Base-by-base conservation (phyloP, 2,113 vertebrate genomes). In the Gulo gulo region DNA sequence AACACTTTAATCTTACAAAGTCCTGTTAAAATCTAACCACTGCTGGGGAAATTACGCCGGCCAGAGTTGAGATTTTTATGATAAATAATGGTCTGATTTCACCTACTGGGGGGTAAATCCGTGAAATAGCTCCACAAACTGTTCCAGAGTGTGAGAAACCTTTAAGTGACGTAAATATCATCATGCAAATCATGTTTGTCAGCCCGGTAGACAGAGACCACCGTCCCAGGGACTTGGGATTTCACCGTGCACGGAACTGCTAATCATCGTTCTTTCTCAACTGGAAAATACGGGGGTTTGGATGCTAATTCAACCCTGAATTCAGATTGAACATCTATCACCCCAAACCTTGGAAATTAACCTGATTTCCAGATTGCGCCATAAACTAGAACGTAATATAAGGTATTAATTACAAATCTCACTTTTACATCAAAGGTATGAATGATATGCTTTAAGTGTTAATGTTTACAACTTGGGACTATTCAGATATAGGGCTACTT, bases 281-380 rank as follows among this genome's bases (percentile, higher is more conserved):
- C 97, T 89, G 97, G 95, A 97, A 55, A 88, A 92, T 92, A 80
- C 78, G 74, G 80, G 90, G 89, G 80, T 97, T 69, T 97, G 93
- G 97, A 97, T 92, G 96, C 71, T 95, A 91, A 97, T 94, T 97
- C 96, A 98, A 97, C 69, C 95, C 86, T 89, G 94, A 84, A 86
- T 98, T 98, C 97, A 88, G 91, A 97, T 69, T 42, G 52, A 92
- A 21, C 42, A 34, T 52, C 80, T 98, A 92, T 98, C 92, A 95
- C 97, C 96, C 92, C 95, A 97, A 97, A 97, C 59, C 97, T 90
- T 95, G 97, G 88, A 95, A 57, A 97, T 85, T 94, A 95, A 95
- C 96, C 96, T 97, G 97, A 97, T 63, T 73, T n/a, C 45, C 45
- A 36, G 23, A 50, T 16, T 55, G 12, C 21, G 55, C 45, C 55